Percentiles rank a stretch among this genome's conserved stretches.
Evolutionary conservation across 1,140 invertebrate species (phyloP).

Genomic region (Heliothis subflexa): DNA sequence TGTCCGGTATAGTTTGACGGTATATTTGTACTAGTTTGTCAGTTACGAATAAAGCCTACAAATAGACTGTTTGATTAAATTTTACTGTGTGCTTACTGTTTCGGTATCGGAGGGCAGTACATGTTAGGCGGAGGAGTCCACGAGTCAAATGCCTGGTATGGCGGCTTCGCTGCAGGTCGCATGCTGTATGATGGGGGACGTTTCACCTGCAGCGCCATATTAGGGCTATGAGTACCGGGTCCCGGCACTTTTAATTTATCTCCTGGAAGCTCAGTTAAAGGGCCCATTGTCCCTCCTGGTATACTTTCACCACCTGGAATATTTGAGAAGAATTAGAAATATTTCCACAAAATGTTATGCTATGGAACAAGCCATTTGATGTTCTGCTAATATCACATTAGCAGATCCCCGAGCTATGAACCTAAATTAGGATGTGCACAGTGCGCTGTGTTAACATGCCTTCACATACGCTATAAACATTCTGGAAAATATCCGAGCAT

Average conservation of each 20-base stretch:
- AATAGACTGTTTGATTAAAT: background rate
- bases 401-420: too few species aligned
- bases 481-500: too few species aligned
- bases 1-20: too few species aligned
- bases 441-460: too few species aligned
- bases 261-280: conserved; percentile 51
- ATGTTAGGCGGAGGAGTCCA: conserved; percentile 80
- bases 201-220: conserved; percentile 49
- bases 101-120: conserved; percentile 68
- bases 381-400: too few species aligned
- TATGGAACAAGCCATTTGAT: background rate
- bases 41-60: background rate
- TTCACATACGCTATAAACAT: too few species aligned
- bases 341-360: background rate
- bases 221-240: conserved; percentile 59
- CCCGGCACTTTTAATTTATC: conserved; percentile 62
- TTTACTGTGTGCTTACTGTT: conserved; percentile 52
- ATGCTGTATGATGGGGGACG: conserved; percentile 65
- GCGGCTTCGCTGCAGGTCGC: conserved; percentile 58
- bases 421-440: too few species aligned
- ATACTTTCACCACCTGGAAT: conserved; percentile 63
- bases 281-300: conserved; percentile 61
- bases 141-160: conserved; percentile 65
- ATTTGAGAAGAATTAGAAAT: background rate
- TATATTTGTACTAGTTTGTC: background rate